Conservation (phyloP, 2,797 vertebrate species). For the Spea hammondii region DNA sequence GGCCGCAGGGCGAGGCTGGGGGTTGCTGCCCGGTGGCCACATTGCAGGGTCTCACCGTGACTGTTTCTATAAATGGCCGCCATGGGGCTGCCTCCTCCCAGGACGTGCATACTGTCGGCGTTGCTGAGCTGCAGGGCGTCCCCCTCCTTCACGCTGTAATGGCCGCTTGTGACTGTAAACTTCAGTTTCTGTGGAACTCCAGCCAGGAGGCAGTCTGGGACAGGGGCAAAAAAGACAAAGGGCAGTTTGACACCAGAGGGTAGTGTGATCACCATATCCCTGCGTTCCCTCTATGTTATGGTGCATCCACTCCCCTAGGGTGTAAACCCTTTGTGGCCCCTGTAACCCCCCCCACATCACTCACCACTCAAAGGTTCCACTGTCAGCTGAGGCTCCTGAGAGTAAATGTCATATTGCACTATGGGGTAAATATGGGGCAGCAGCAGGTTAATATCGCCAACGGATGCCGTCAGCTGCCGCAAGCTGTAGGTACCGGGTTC, state of each 20-base stretch:
- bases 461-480: conserved; percentile 82
- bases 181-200: conserved; percentile 92
- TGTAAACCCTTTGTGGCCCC: no score
- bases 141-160: conserved; percentile 87
- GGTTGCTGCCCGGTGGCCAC: background rate
- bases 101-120: conserved; percentile 82
- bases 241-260: background rate
- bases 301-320: background rate
- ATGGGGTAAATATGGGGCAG: conserved; percentile 89
- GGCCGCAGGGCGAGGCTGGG: no score
- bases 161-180: conserved; percentile 90
- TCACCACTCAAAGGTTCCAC: conserved; percentile 90
- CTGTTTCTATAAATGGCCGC: conserved; percentile 79
- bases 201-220: conserved; percentile 68
- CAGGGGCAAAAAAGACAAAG: background rate
- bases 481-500: conserved; percentile 88
- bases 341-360: conserved; percentile 34
- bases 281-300: no score
- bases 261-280: background rate
- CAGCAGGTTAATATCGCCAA: conserved; percentile 86
- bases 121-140: conserved; percentile 94
- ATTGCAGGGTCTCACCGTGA: conserved; percentile 67
- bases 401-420: conserved; percentile 92
- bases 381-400: conserved; percentile 93
- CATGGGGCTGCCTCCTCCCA: conserved; percentile 72